Evolutionary conservation across 1,140 invertebrate species (phyloP), one percentile per base, ranked within the genome.

Genomic region (Bombus cullumanus): DNA sequence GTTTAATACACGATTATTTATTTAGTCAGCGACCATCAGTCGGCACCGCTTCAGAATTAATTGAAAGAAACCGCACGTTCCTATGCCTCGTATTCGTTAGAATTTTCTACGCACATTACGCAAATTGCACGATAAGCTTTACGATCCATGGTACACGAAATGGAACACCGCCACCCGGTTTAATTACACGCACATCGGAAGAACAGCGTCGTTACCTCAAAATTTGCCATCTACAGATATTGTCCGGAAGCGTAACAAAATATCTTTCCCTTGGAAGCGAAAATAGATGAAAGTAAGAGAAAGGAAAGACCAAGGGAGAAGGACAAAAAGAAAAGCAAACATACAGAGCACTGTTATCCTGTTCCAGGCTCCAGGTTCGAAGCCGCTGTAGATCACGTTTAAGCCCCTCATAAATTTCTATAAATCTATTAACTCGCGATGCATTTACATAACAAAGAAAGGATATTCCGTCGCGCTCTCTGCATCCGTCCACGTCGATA

Each of bases 61-160:
- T 78, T 78, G 82, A 78, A 78, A 83, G 82, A 78, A 83, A 83
- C 82, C 74, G 43, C 34, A 31, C 37, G 28, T 34, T 25, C 39
- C 53, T 28, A 31, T 62, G 64, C 43, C 68, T 39, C 64, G 41
- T 41, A 68, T 74, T 69, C 74, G 43, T 77, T 77, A 69, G 74
- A 71, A 59, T 77, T 78, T 68, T 71, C 74, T 69, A 59, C 82
- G 74, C 82, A 66, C 64, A 78, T 83, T 83, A 83, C 74, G 82
- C 47, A 78, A 78, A 83, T 83, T 78, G 64, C 82, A 15, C 82
- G 82, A 78, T 83, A 83, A 83, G 69, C 74, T 78, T 78, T 77
- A 78, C 64, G 82, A 78, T 68, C 73, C 81, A 41, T 57, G n/a
- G 74, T 31, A 39, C 59, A 25, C 64, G 43, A 34, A 13, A 34